A percentile compares a stretch with the other conserved stretches of the same genome.
phyloP scores from a whole-genome alignment of 2,888 invertebrate genomes.

The Athrips mouffetella region DNA sequence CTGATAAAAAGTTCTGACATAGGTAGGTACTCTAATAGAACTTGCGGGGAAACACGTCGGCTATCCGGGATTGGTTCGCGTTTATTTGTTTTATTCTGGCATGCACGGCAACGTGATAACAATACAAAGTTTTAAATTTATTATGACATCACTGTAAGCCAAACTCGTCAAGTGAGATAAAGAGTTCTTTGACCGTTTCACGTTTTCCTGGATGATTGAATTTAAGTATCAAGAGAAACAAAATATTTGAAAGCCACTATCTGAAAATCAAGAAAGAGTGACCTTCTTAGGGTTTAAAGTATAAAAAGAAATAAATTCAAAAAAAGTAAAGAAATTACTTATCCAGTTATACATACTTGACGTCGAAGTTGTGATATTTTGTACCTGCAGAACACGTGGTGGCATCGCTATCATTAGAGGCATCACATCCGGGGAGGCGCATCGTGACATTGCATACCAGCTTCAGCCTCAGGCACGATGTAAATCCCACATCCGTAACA shows the following conservation, averaged over 20 bases:
- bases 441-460: constrained; percentile 38
- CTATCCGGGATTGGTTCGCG: neutral
- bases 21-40: neutral
- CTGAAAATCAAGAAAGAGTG: no score
- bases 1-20: neutral
- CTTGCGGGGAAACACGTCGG: neutral
- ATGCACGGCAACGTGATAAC: neutral
- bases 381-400: constrained; percentile 1
- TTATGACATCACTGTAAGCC: neutral
- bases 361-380: neutral
- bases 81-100: neutral
- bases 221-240: no score
- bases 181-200: constrained; percentile 14
- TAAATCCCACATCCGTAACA: no score
- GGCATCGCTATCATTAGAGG: neutral
- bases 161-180: neutral
- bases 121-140: no score
- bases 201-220: neutral
- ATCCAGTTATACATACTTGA: neutral
- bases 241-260: no score
- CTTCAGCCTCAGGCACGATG: constrained; percentile 22
- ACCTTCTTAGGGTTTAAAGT: no score
- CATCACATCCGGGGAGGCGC: constrained; percentile 7
- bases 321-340: no score
- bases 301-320: no score